Evolutionary conservation across 2,113 vertebrate genomes (phyloP), one percentile per base, ranked within the genome.

Genomic region (Hyla sarda): DNA sequence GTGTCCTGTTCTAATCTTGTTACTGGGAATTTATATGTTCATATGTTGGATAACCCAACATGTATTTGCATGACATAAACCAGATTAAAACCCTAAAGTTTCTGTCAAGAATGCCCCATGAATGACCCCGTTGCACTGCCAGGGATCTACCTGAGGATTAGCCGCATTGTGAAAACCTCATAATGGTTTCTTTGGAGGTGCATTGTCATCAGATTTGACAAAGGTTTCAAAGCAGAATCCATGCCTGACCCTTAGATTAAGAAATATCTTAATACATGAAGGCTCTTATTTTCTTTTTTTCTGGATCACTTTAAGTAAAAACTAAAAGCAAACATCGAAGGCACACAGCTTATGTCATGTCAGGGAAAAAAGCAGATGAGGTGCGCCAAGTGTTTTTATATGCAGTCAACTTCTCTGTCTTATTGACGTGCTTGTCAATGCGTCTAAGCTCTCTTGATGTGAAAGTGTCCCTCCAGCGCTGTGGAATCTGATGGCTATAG

Each of bases 401-500:
- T 83, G 50, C 82, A 58, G 52, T 74, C 52, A 75, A 75, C 34
- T 73, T 84, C 50, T 56, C n/a, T 13, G 23, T 74, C 71, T 41
- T 74, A 74, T 84, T 84, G 69, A 74, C 71, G 37, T 11, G 21
- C 72, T 84, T 85, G 84, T 65, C 84, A 21, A 82, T 67, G n/a
- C 67, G 62, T 69, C 60, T 76, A 72, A 50, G 72, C 72, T 47
- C 34, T 62, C 72, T 62, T 72, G 52, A 84, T 74, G 82, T 41
- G 52, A 60, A 52, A 48, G 23, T 84, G 82, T 84, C 69, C 83
- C 83, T 76, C 50, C 45, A 84, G 83, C 72, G 17, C 73, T 47
- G 73, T 75, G 45, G 72, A 82, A 58, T 32, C 67, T 48, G 54
- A 82, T 74, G 67, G 65, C 52, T 58, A 28, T 50, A 82, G 32